phyloP scores from a whole-genome alignment of 2,888 invertebrate species.

The Sarcophaga variegata region DNA sequence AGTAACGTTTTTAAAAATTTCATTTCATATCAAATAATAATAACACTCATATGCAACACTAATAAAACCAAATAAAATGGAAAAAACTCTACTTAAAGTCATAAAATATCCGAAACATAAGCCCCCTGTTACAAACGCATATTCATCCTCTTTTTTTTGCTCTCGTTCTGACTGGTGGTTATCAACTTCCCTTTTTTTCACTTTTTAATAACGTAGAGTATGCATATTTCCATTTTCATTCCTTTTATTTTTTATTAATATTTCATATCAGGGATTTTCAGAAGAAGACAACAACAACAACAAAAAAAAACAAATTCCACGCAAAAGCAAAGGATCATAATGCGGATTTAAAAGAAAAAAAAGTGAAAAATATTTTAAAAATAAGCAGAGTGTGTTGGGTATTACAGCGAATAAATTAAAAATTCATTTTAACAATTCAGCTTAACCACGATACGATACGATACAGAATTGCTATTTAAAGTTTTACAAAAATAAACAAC shows the following conservation, averaged over 20 bases:
- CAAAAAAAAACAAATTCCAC: neutral
- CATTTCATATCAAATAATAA: slow-evolving; percentile 43
- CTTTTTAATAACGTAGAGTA: neutral
- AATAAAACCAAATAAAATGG: slow-evolving; percentile 10
- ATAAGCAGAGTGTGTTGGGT: slow-evolving; percentile 51
- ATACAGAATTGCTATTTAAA: neutral
- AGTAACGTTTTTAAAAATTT: slow-evolving; percentile 4
- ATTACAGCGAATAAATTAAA: slow-evolving; percentile 65
- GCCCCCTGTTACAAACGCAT: slow-evolving; percentile 34
- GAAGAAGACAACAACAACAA: neutral
- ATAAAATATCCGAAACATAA: slow-evolving; percentile 58
- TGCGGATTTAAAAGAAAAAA: neutral
- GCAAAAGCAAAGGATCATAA: slow-evolving; percentile 1
- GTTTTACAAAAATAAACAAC: neutral
- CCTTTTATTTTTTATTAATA: slow-evolving; percentile 41
- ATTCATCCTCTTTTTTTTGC: neutral
- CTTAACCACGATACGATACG: neutral
- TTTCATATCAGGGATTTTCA: slow-evolving; percentile 49
- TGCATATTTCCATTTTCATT: neutral
- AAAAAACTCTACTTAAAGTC: slow-evolving; percentile 44
- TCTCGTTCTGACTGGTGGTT: slow-evolving; percentile 33
- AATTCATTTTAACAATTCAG: neutral
- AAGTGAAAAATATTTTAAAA: slow-evolving; percentile 5
- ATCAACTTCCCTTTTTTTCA: neutral
- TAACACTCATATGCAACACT: slow-evolving; percentile 42